Evolutionary conservation across 2,797 vertebrate genomes (phyloP).

Genomic region (Anableps anableps): DNA sequence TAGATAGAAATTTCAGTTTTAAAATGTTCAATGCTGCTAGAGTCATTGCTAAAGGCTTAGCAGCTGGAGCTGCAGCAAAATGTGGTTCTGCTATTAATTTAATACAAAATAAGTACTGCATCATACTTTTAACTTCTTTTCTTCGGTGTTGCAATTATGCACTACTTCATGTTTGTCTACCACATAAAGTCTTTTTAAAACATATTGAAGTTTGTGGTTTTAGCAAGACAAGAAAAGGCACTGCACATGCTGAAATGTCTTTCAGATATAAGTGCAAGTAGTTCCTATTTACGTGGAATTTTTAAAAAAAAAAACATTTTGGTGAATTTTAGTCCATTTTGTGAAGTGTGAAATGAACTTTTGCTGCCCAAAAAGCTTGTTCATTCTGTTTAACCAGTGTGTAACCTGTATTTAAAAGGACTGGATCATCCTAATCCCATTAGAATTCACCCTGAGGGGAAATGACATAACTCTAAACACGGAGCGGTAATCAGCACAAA

Average conservation of each 20-base stretch:
- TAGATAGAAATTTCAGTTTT: neutral
- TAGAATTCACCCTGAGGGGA: slow-evolving; percentile 59
- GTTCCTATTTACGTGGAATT: neutral
- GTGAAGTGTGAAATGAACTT: slow-evolving; percentile 50
- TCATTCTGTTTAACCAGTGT: slow-evolving; percentile 36
- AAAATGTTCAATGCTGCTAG: neutral
- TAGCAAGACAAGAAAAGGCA: neutral
- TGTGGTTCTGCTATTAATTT: neutral
- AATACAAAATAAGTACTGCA: neutral
- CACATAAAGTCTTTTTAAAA: neutral
- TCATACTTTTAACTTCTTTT: neutral
- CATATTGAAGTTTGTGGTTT: neutral
- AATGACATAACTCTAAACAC: slow-evolving; percentile 64
- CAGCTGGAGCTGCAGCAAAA: neutral
- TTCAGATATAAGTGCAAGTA: neutral
- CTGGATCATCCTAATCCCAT: slow-evolving; percentile 58
- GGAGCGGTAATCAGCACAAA: slow-evolving; percentile 62
- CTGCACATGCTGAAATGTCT: neutral
- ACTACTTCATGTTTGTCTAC: neutral
- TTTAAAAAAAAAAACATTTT: neutral
- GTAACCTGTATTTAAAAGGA: slow-evolving; percentile 50
- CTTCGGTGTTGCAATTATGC: neutral
- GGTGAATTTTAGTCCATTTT: slow-evolving; percentile 14
- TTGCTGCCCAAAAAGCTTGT: slow-evolving; percentile 29
- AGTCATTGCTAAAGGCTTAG: neutral